phyloP scores from a whole-genome alignment of 2,888 invertebrate species.

The Onchidella celtica region DNA sequence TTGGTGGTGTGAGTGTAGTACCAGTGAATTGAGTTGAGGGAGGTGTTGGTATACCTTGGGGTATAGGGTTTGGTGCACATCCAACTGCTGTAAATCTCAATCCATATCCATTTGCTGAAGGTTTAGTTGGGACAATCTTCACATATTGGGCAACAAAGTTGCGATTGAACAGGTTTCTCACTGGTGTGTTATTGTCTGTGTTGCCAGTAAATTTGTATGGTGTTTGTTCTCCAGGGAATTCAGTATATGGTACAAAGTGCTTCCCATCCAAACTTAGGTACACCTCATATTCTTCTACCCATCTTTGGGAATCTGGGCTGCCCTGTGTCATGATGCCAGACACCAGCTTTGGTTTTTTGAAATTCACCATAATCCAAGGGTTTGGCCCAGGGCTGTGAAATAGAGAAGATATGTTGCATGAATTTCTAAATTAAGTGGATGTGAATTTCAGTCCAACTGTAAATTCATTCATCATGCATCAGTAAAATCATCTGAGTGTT shows the following conservation, averaged over 20 bases:
- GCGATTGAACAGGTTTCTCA: constrained; percentile 68
- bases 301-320: constrained; percentile 57
- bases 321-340: constrained; percentile 71
- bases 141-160: constrained; percentile 67
- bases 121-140: constrained; percentile 61
- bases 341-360: constrained; percentile 63
- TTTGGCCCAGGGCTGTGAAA: constrained; percentile 25
- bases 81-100: constrained; percentile 67
- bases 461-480: too few species aligned
- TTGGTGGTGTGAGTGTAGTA: constrained; percentile 17
- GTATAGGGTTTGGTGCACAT: constrained; percentile 63
- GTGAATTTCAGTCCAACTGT: too few species aligned
- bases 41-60: constrained; percentile 51
- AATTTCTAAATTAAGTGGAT: too few species aligned
- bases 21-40: constrained; percentile 20
- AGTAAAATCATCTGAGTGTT: too few species aligned
- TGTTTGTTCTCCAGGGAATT: constrained; percentile 56
- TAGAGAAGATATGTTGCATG: too few species aligned
- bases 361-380: constrained; percentile 67
- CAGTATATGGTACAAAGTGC: constrained; percentile 64
- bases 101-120: constrained; percentile 57
- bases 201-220: constrained; percentile 64
- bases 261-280: constrained; percentile 65
- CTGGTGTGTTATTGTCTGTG: constrained; percentile 58
- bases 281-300: constrained; percentile 64